These are phyloP conservation scores for Malacoctenus gilli DNA, from an alignment of 2,797 vertebrate species.

Conservation along the genomic window DNA sequence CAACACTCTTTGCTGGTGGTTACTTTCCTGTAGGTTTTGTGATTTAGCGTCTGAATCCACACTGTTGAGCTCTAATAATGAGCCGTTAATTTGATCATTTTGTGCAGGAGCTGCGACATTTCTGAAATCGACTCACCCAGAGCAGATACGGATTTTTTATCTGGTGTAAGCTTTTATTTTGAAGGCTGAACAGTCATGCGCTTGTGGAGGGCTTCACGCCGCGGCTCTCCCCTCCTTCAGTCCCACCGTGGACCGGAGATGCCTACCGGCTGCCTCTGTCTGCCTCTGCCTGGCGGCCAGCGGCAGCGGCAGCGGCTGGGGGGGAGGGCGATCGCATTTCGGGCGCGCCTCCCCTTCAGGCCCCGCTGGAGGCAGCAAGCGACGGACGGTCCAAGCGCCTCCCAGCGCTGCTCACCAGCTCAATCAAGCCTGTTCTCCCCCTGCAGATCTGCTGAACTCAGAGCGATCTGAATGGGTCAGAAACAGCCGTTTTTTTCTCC, in stretches of 20 bases:
- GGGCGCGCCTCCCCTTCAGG: conserved; percentile 61
- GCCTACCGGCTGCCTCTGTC: conserved; percentile 39
- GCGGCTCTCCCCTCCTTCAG: conserved; percentile 13
- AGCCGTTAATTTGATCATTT: no score
- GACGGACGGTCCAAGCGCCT: conserved; percentile 55
- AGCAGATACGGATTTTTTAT: no score
- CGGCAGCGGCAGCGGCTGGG: conserved; percentile 47
- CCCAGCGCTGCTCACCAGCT: conserved; percentile 39
- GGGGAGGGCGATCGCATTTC: conserved; percentile 60
- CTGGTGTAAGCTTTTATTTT: conserved; percentile 62
- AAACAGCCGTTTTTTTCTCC: no score
- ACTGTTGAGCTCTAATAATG: no score
- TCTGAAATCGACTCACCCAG: no score
- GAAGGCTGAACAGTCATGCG: conserved; percentile 16
- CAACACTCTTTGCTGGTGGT: no score
- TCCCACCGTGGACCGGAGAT: conserved; percentile 28
- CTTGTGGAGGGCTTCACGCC: neutral
- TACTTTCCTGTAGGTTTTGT: no score
- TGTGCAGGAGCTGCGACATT: no score
- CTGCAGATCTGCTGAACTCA: neutral
- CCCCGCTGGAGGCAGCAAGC: conserved; percentile 62
- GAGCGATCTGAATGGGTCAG: no score
- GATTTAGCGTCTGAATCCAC: no score
- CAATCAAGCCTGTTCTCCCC: conserved; percentile 31
- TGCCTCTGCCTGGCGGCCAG: conserved; percentile 33